Base-by-base conservation (phyloP, 2,113 vertebrate species). In the Pteruthius melanotis region DNA sequence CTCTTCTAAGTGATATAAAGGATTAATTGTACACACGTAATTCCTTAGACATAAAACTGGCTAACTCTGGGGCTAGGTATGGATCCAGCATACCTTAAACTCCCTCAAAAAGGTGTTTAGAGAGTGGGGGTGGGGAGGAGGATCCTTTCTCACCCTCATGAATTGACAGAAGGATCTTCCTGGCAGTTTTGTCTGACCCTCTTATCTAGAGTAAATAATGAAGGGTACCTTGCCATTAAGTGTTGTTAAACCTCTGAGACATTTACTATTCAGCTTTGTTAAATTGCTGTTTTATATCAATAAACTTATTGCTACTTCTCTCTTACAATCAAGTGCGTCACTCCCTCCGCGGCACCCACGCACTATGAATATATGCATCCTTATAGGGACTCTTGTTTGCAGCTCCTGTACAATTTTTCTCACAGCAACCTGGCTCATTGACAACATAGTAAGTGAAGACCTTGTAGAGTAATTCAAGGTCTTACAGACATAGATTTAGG, bases 271-370 rank as follows among this genome's bases (percentile, higher is more conserved):
- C 18, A 70, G 31, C 35, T 56, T 63, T 31, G 35, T 49, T 30
- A 31, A n/a, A 53, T 5, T 49, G 31, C 56, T 69, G 31, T 16
- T 69, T 70, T 33, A 20, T 37, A 42, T 49, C 63, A 37, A 16
- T 28, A 42, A 37, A 23, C 22, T 35, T 77, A 14, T 19, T 83
- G 30, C 22, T 63, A 2, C 40, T 69, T 69, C 31, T 49, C 54
- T 42, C 70, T 63, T 28, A 37, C 49, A 28, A 83, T 20, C 31
- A 39, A 16, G 40, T 24, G 49, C 0, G 0, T 61, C 1, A 2
- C 63, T 69, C 10, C 40, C 20, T 40, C 54, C 2, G 0, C 0
- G 4, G 23, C 63, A 23, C 61, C 20, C 22, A 20, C 0, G 0
- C 35, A 30, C 11, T 6, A 13, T 44, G 60, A 56, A 15, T 22